Evolutionary conservation across 2,797 vertebrate genomes (phyloP), one percentile per base, ranked within the genome.

Genomic region (Morus bassanus): DNA sequence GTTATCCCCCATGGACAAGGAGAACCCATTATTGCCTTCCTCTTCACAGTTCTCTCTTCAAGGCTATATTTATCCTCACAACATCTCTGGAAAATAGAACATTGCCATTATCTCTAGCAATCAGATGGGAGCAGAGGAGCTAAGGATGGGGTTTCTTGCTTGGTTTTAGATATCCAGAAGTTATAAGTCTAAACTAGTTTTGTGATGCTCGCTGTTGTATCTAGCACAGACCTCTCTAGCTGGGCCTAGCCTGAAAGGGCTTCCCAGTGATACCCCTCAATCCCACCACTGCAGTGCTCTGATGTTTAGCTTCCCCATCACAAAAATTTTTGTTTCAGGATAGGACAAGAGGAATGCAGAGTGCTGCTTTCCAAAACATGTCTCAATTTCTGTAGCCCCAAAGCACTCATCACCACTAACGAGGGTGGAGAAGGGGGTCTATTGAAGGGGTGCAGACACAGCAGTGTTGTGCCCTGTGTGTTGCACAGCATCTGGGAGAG

Each of bases 381-480:
- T 35, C 65, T 39, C 46, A 3, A 3, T 60, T 41, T 14, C 51
- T 57, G 57, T 5, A 43, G 14, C 37, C 41, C 6, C 35, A 41
- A 19, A 41, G 35, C 14, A 46, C 31, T 30, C 65, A 41, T 33
- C 8, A 0, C 37, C 25, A 6, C 41, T 67, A 31, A 23, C 0
- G 2, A 37, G 19, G 12, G 24, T 61, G 35, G 45, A 48, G 68
- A 57, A 65, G 8, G 24, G 39, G 43, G 5, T 51, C 43, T 53
- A 1, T 1, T 13, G 30, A 31, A 22, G 24, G 35, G 63, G 5
- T 35, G 45, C 6, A 23, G 17, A 14, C 30, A 10, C 28, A 33
- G 43, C 27, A 10, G 43, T 2, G 22, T 3, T 24, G 35, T 25
- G n/a, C 17, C 3, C 3, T 2, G 7, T 54, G 10, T 37, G 18